phyloP scores from a whole-genome alignment of 1,140 invertebrate genomes.

The Leptonema lineaticorne region DNA sequence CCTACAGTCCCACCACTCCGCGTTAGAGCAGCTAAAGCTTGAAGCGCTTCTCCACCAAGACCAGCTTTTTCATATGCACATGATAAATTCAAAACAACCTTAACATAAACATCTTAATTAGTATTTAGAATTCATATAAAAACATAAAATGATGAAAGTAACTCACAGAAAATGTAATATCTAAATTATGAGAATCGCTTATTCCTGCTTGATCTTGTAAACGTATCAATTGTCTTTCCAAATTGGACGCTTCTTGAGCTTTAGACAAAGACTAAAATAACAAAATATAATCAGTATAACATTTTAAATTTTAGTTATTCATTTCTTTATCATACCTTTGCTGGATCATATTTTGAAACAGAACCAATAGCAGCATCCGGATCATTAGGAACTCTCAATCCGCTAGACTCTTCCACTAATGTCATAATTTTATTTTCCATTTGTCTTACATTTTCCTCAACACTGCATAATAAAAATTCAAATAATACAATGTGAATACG shows the following conservation, averaged over 20 bases:
- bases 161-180: slow-evolving; percentile 88
- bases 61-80: slow-evolving; percentile 31
- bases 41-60: slow-evolving; percentile 33
- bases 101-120: slow-evolving; percentile 35
- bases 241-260: slow-evolving; percentile 93
- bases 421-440: slow-evolving; percentile 73
- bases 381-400: slow-evolving; percentile 46
- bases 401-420: slow-evolving; percentile 75
- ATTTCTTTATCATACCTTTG: slow-evolving; percentile 31
- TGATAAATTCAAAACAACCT: slow-evolving; percentile 93
- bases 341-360: slow-evolving; percentile 22
- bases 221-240: slow-evolving; percentile 86
- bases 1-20: slow-evolving; percentile 5
- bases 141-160: background rate
- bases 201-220: slow-evolving; percentile 88
- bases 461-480: slow-evolving; percentile 52
- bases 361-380: background rate
- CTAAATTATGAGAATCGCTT: slow-evolving; percentile 86
- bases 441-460: slow-evolving; percentile 75
- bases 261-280: slow-evolving; percentile 72
- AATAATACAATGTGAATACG: background rate
- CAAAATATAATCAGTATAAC: too few species aligned
- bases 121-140: background rate
- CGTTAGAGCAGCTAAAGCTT: slow-evolving; percentile 21
- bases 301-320: too few species aligned